Base-by-base conservation (phyloP, 1,140 invertebrate genomes). In the Drosophila santomea region DNA sequence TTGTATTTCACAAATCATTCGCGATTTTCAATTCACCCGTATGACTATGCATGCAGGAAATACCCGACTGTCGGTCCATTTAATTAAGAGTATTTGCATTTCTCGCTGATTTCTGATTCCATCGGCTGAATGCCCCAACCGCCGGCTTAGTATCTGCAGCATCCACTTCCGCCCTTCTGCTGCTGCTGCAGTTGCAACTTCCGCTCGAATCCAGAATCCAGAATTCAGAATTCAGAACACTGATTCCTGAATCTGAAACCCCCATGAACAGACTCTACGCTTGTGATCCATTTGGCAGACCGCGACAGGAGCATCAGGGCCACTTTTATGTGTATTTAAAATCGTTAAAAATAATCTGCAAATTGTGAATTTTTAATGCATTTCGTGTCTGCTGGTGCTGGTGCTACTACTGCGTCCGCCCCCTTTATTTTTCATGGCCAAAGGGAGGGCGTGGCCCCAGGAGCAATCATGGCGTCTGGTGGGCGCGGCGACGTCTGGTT, bases 331-430 rank as follows among this genome's bases (percentile, higher is more conserved):
- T 80, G 84, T 89, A 89, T 88, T 88, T 84, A 88, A 88, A 88
- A 88, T 89, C 80, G 84, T 89, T 88, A 88, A 88, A 88, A 88
- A 88, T 88, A 88, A 89, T 90, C 84, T 90, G 84, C 48, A 85
- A 90, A 89, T 89, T 85, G 84, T 89, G 84, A 73, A 85, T 89
- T 80, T 90, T 89, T 89, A 88, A 88, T 89, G 85, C 85, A 67
- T 90, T 86, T 63, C 74, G 71, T 64, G 80, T 84, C 85, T 89
- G 84, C 64, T 35, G 73, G 2, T 32, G 32, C 85, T 89, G 84
- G 59, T 35, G 73, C 7, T 32, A 7, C 28, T 32, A 7, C 28
- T 32, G 8, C 32, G 32, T 32, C 32, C 39, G 66, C 52, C 48
- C 45, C 54, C 14, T 44, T 69, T 52, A 8, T 47, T 28, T 69